phyloP scores from a whole-genome alignment of 1,140 invertebrate genomes.

The Cotesia typhae region DNA sequence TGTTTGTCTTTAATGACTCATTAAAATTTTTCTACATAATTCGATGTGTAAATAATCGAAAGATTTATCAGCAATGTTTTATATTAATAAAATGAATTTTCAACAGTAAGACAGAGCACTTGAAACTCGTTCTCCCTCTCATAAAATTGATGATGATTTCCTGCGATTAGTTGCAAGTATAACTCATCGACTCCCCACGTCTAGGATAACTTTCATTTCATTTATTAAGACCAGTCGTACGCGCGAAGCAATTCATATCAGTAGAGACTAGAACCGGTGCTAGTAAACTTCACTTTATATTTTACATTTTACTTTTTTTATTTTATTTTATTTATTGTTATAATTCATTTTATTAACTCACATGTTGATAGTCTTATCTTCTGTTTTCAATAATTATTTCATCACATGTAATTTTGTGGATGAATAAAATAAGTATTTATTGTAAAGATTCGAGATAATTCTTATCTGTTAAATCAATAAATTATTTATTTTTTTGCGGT shows the following conservation, averaged over 20 bases:
- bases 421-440: neutral
- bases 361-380: too few relatives aligned
- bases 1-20: too few relatives aligned
- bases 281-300: slow-evolving; percentile 14
- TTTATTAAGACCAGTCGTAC: slow-evolving; percentile 43
- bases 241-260: slow-evolving; percentile 42
- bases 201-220: slow-evolving; percentile 23
- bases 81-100: slow-evolving; percentile 1
- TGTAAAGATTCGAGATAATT: neutral
- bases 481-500: neutral
- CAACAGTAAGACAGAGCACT: slow-evolving; percentile 3
- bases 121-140: neutral
- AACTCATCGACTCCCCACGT: slow-evolving; percentile 7
- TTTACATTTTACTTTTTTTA: neutral
- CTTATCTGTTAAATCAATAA: neutral
- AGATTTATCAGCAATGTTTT: neutral
- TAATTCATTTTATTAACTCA: too few relatives aligned
- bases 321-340: too few relatives aligned
- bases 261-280: slow-evolving; percentile 43
- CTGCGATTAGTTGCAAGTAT: slow-evolving; percentile 10
- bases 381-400: too few relatives aligned
- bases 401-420: too few relatives aligned
- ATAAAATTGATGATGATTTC: slow-evolving; percentile 21
- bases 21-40: too few relatives aligned
- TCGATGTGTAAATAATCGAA: neutral